Conservation (phyloP, 2,113 vertebrate species). For the Arothron firmamentum region DNA sequence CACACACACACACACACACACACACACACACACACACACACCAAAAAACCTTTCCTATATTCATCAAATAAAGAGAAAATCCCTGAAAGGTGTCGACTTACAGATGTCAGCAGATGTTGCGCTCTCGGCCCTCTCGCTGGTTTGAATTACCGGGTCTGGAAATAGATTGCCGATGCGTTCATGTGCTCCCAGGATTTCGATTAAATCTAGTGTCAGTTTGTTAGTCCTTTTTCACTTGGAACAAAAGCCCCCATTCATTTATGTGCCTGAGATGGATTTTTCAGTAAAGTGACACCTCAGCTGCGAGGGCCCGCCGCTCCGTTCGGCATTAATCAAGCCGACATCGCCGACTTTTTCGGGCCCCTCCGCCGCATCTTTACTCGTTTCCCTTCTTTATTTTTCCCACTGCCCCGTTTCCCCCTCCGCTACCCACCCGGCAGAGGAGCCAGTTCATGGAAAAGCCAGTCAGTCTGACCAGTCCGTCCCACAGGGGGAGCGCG, state of each 20-base stretch:
- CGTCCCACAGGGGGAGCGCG: constrained; percentile 60
- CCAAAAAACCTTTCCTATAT: constrained; percentile 36
- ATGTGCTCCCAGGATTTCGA: constrained; percentile 35
- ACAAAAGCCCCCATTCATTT: constrained; percentile 66
- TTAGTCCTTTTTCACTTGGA: constrained; percentile 49
- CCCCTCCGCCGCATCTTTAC: not conserved
- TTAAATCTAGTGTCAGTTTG: constrained; percentile 45
- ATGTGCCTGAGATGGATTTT: constrained; percentile 29
- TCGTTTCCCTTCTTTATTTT: not conserved
- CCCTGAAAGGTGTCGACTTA: constrained; percentile 42
- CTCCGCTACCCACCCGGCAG: constrained; percentile 27
- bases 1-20: not conserved
- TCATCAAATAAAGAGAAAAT: constrained; percentile 18
- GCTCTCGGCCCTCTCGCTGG: constrained; percentile 43
- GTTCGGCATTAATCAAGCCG: constrained; percentile 51
- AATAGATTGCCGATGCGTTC: constrained; percentile 44
- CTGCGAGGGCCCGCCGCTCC: constrained; percentile 38
- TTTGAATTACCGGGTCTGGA: constrained; percentile 60
- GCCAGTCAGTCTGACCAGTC: constrained; percentile 59
- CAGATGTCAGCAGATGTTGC: constrained; percentile 49
- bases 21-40: constrained; percentile 8
- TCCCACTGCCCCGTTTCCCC: not conserved
- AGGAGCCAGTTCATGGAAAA: constrained; percentile 66
- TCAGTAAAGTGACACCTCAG: constrained; percentile 55
- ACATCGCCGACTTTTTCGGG: constrained; percentile 15